Evolutionary conservation across 2,113 vertebrate genomes (phyloP).

Genomic region (Indicator maculatus): DNA sequence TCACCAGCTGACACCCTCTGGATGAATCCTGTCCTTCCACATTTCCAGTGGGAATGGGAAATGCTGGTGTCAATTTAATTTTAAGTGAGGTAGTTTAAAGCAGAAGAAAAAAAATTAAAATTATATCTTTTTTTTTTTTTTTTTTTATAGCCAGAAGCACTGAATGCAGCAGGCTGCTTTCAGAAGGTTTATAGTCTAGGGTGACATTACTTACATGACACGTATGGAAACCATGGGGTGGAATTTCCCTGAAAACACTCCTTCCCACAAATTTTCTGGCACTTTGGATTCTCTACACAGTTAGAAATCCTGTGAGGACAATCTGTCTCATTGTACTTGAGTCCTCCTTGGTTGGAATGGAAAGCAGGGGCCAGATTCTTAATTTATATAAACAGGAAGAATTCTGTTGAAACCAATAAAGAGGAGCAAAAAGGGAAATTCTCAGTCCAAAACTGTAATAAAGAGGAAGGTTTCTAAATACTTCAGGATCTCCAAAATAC

Average conservation of each 20-base stretch:
- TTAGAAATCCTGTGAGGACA: conserved; percentile 11
- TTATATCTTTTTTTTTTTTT: background rate
- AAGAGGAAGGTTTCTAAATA: conserved; percentile 15
- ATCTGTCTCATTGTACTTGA: conserved; percentile 36
- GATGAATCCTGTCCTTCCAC: background rate
- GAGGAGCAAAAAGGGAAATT: background rate
- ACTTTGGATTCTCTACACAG: background rate
- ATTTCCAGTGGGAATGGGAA: background rate
- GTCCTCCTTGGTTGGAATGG: conserved; percentile 8
- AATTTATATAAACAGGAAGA: conserved; percentile 43
- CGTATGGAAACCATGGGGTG: background rate
- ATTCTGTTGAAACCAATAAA: conserved; percentile 43
- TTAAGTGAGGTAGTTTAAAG: background rate
- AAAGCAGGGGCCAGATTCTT: conserved; percentile 23
- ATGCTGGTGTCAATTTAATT: background rate
- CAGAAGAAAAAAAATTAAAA: background rate
- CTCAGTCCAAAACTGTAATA: conserved; percentile 7
- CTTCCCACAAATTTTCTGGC: conserved; percentile 48
- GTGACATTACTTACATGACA: conserved; percentile 25
- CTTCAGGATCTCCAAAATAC: conserved; percentile 9
- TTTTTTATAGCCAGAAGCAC: background rate
- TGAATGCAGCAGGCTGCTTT: conserved; percentile 7
- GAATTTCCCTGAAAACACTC: conserved; percentile 56
- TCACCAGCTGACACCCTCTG: background rate
- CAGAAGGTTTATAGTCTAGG: background rate